phyloP scores from a whole-genome alignment of 2,888 invertebrate genomes.

The Acleris laterana region DNA sequence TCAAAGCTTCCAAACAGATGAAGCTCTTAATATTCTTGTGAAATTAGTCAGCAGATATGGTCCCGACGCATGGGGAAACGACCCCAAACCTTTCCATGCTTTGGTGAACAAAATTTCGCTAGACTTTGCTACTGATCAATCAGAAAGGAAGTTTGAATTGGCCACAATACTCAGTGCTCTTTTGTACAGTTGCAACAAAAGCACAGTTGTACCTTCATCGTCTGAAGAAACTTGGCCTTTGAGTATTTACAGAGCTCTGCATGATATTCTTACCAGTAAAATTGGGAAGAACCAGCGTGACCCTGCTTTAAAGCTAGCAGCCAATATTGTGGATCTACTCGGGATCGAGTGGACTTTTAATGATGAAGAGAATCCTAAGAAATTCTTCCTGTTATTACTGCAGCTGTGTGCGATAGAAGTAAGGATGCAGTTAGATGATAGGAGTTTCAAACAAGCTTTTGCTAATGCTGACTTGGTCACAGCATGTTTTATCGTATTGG shows the following conservation, averaged over 20 bases:
- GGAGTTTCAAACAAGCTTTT: constrained; percentile 91
- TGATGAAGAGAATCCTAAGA: constrained; percentile 91
- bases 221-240: constrained; percentile 92
- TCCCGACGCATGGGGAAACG: constrained; percentile 89
- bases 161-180: constrained; percentile 91
- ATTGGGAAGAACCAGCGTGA: constrained; percentile 95
- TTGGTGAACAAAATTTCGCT: constrained; percentile 92
- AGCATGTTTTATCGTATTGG: constrained; percentile 92
- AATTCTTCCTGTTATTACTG: constrained; percentile 91
- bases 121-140: constrained; percentile 95
- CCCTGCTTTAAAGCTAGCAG: constrained; percentile 93
- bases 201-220: constrained; percentile 86
- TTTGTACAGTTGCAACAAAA: constrained; percentile 88
- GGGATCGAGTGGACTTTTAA: constrained; percentile 94
- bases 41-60: constrained; percentile 90
- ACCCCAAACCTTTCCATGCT: constrained; percentile 91
- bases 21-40: constrained; percentile 92
- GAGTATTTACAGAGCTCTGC: constrained; percentile 91
- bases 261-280: constrained; percentile 93
- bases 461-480: constrained; percentile 91
- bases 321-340: constrained; percentile 90
- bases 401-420: constrained; percentile 96
- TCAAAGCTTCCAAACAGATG: constrained; percentile 95
- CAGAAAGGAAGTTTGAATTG: constrained; percentile 94
- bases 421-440: constrained; percentile 96